These are phyloP conservation scores for Aspidiotus rigidus DNA, from an alignment of 2,888 invertebrate genomes.

Conservation along the genomic window DNA sequence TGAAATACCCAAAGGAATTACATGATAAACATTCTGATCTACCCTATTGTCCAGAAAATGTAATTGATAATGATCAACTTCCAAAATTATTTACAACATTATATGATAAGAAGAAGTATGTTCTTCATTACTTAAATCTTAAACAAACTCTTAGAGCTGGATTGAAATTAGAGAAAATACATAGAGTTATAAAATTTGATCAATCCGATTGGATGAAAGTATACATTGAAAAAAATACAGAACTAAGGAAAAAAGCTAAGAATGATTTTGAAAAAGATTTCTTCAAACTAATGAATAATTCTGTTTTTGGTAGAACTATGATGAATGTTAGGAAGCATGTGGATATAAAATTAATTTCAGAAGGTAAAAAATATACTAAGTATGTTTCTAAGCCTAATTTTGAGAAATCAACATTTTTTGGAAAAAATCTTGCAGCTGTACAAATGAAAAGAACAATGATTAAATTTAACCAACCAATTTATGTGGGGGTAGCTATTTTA, in stretches of 20 bases:
- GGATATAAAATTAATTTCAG: slow-evolving; percentile 51
- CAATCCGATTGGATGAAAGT: slow-evolving; percentile 42
- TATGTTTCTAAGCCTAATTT: slow-evolving; percentile 41
- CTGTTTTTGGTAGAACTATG: slow-evolving; percentile 34
- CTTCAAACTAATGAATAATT: slow-evolving; percentile 13
- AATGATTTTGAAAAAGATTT: slow-evolving; percentile 42
- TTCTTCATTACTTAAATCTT: slow-evolving; percentile 40
- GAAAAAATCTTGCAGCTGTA: slow-evolving; percentile 2
- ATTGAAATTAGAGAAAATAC: slow-evolving; percentile 40
- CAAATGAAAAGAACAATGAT: slow-evolving; percentile 11
- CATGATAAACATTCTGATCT: slow-evolving; percentile 41
- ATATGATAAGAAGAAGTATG: slow-evolving; percentile 38
- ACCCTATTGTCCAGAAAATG: slow-evolving; percentile 36
- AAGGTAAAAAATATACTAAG: background rate
- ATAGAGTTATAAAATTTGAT: slow-evolving; percentile 42
- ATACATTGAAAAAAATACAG: slow-evolving; percentile 43
- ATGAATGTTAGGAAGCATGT: slow-evolving; percentile 39
- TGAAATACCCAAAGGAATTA: slow-evolving; percentile 42
- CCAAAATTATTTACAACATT: slow-evolving; percentile 26
- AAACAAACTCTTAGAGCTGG: slow-evolving; percentile 39
- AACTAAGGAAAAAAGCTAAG: slow-evolving; percentile 39
- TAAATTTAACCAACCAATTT: slow-evolving; percentile 16
- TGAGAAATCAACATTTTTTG: slow-evolving; percentile 15
- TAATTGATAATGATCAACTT: slow-evolving; percentile 11
- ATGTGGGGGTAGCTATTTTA: slow-evolving; percentile 24